Conservation (phyloP, 2,113 vertebrate genomes). For the Probosciger aterrimus region DNA sequence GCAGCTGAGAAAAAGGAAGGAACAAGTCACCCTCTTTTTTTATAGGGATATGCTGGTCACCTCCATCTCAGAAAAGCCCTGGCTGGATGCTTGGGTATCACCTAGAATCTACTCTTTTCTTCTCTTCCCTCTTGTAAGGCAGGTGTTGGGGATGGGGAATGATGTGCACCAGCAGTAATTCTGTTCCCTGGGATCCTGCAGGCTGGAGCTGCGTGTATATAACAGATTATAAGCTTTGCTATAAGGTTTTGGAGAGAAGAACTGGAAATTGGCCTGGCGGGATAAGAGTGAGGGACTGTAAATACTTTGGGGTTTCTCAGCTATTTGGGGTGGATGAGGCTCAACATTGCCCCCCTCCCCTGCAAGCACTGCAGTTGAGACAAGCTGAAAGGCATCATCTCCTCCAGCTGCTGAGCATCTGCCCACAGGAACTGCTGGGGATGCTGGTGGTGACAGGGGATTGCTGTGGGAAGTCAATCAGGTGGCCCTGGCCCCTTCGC, state of each 20-base stretch:
- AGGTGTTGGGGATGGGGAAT: rapidly evolving
- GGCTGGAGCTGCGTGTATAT: neutral
- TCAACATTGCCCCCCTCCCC: neutral
- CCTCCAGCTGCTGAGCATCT: neutral
- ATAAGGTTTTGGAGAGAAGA: neutral
- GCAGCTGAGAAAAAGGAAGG: neutral
- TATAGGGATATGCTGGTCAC: neutral
- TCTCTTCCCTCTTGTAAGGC: neutral
- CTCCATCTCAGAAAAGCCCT: neutral
- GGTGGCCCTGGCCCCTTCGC: rapidly evolving
- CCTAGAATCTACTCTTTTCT: neutral
- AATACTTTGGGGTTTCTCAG: neutral
- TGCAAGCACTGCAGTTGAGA: neutral
- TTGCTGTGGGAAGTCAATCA: rapidly evolving
- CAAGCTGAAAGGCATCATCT: neutral
- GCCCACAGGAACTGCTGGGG: rapidly evolving
- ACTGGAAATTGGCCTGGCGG: neutral
- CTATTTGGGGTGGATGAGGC: neutral
- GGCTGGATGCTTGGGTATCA: neutral
- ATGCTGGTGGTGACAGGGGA: rapidly evolving
- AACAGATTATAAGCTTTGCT: neutral
- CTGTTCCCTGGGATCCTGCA: neutral
- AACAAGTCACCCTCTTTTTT: neutral
- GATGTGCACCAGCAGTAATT: neutral
- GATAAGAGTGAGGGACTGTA: neutral